Base-by-base conservation (phyloP, 2,888 invertebrate species). In the Rhopalosiphum nymphaeae region DNA sequence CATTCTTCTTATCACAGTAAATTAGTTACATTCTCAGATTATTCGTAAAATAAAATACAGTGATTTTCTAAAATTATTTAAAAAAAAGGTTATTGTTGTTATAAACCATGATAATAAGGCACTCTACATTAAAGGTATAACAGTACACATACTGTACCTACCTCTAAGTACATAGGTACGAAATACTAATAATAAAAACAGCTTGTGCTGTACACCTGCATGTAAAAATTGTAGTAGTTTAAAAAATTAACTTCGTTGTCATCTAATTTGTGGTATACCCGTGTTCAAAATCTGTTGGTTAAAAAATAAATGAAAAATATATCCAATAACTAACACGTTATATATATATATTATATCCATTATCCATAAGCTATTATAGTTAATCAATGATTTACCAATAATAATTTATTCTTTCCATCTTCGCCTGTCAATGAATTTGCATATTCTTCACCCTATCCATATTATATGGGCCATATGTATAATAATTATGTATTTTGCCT, bases 371-470 rank as follows among this genome's bases (percentile, higher is more conserved):
- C 21, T 21, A 53, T 53, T 16, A 21, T 53, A 53, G 53, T 53
- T 21, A 21, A 53, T 53, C 53, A 53, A 21, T 53, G 5, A 21
- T 53, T 16, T 53, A 53, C 46, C 57, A 16, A 13, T 9, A n/a
- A 25, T 29, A n/a, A 89, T 61, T 56, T 61, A 36, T n/a, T 11
- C 49, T 49, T 16, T n/a, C 53, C 3, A 26, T 29, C 11, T 4
- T 78, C n/a, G 11, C 29, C 49, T n/a, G 26, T 29, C 53, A 53
- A 21, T 29, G 36, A 78, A 84, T 91, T 91, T 91, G 78, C 91
- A 91, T 91, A 53, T 91, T 84, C 78, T 91, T 49, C 36, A 46
- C 36, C 21, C 36, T 36, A 36, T 67, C n/a, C n/a, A 67, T 53
- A 53, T 53, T 53, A 53, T 4, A 53, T 53, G 16, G 53, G 21